Conservation (phyloP, 92 coral and sea anemone genomes). For the Actinernus sp. region DNA sequence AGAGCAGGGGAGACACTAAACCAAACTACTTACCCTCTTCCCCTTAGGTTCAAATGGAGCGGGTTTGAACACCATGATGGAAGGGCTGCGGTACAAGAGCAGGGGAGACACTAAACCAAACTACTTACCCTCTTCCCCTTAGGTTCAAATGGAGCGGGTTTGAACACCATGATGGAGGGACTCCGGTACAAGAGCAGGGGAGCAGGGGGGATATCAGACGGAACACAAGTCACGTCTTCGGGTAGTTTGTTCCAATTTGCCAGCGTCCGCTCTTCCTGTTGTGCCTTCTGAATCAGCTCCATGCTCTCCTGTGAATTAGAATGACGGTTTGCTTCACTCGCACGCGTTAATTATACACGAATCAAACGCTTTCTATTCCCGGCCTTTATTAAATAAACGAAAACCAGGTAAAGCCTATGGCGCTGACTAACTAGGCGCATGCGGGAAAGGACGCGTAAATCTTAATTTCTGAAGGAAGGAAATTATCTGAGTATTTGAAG, state of each 20-base stretch:
- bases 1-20: not conserved
- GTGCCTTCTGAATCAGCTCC: slow-evolving; percentile 85
- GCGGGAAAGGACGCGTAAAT: no score
- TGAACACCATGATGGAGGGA: slow-evolving; percentile 75
- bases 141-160: slow-evolving; percentile 86
- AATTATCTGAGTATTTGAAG: no score
- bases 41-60: no score
- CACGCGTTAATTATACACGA: no score
- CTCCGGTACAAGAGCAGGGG: slow-evolving; percentile 90
- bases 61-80: no score
- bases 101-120: not conserved
- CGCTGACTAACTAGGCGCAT: no score
- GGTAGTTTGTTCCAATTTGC: slow-evolving; percentile 59
- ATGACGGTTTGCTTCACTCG: no score
- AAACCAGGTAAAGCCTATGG: no score
- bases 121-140: slow-evolving; percentile 74
- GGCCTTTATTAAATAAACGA: no score
- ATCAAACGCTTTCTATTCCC: no score
- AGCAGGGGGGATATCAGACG: slow-evolving; percentile 68
- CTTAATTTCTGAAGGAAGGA: no score
- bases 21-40: not conserved
- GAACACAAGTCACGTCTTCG: slow-evolving; percentile 8
- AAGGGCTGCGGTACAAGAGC: not conserved
- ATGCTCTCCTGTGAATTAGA: slow-evolving; percentile 74
- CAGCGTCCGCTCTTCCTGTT: slow-evolving; percentile 80